A percentile compares a stretch with the other conserved stretches of the same genome.
phyloP scores from a whole-genome alignment of 2,888 invertebrate species.

The Pollenia amentaria region DNA sequence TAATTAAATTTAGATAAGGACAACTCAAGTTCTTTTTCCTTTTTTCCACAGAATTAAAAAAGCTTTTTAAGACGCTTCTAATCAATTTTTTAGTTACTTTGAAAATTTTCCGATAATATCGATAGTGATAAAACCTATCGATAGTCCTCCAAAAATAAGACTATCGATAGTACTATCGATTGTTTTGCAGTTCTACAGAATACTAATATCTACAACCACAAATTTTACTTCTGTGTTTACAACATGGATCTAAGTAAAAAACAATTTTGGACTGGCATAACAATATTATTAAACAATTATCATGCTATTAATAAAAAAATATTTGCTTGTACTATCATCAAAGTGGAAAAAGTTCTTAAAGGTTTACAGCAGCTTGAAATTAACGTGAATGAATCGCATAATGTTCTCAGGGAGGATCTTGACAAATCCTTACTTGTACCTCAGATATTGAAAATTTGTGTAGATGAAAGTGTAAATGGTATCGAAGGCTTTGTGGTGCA shows the following conservation, averaged over 20 bases:
- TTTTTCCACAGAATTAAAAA: no score
- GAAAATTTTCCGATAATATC: no score
- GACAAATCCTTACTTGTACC: constrained; percentile 23
- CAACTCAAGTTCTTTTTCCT: no score
- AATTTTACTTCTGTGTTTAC: neutral
- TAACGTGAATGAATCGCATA: neutral
- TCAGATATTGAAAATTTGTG: constrained; percentile 16
- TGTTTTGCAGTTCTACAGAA: no score
- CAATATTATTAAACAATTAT: constrained; percentile 88
- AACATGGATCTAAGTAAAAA: constrained; percentile 51
- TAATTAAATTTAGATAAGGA: no score
- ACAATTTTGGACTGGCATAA: constrained; percentile 88
- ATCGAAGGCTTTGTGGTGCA: constrained; percentile 77
- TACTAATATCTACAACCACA: neutral
- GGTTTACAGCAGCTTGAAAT: constrained; percentile 75
- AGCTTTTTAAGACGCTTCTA: no score
- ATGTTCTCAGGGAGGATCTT: constrained; percentile 14
- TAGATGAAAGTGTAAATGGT: constrained; percentile 23
- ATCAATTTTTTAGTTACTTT: no score
- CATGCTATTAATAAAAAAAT: constrained; percentile 90
- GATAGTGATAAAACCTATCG: no score
- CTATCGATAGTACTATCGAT: no score
- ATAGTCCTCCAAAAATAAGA: no score
- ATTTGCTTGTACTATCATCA: constrained; percentile 84
- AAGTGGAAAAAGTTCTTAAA: constrained; percentile 75